phyloP scores from a whole-genome alignment of 2,797 vertebrate species.

The Prionace glauca region DNA sequence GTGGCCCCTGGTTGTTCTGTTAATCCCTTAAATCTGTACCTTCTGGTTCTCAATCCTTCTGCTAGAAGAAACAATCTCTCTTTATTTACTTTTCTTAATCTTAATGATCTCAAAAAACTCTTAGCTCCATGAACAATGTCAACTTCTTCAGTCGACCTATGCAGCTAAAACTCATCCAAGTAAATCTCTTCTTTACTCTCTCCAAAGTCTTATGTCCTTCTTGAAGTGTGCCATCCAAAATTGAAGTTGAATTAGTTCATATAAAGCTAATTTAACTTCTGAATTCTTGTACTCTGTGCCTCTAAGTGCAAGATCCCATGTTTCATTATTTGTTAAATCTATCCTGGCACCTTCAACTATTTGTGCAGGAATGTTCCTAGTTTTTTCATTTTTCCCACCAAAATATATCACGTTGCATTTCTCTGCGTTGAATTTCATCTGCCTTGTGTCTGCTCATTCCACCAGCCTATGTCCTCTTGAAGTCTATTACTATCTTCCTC shows the following conservation, averaged over 20 bases:
- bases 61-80: background rate
- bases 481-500: constrained; percentile 1
- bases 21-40: background rate
- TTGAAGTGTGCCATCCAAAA: background rate
- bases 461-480: background rate
- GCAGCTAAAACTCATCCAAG: background rate
- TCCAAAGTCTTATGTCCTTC: background rate
- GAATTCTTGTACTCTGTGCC: background rate
- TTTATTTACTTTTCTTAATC: background rate
- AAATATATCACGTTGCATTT: background rate
- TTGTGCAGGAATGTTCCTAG: background rate
- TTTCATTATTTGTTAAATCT: background rate
- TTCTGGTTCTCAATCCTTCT: background rate
- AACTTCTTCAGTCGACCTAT: background rate
- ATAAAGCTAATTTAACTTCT: background rate
- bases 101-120: background rate
- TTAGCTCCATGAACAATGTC: background rate
- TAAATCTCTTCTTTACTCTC: background rate
- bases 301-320: background rate
- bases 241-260: background rate
- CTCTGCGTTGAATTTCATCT: background rate
- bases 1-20: background rate
- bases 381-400: background rate
- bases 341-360: background rate
- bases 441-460: background rate